Percentiles rank a stretch among this genome's conserved stretches.
Evolutionary conservation across 2,113 vertebrate species (phyloP).

Genomic region (Gymnorhina tibicen): DNA sequence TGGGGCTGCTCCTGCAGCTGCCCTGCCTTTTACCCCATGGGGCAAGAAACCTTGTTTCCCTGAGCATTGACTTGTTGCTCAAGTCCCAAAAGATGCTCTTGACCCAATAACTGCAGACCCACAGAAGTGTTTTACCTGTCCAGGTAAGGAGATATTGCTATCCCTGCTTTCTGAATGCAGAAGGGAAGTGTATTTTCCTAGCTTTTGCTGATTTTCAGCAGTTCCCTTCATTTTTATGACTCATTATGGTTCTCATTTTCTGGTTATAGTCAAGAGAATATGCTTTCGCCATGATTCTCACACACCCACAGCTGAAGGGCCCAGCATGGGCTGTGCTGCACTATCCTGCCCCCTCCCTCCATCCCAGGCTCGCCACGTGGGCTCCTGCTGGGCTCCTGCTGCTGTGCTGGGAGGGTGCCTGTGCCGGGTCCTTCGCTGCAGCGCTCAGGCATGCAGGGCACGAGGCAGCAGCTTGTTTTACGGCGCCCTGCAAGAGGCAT

Average conservation of each 20-base stretch:
- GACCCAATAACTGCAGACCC: neutral
- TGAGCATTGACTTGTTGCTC: neutral
- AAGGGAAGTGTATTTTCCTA: neutral
- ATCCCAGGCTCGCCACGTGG: rapidly evolving
- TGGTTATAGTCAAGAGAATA: neutral
- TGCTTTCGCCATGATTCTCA: neutral
- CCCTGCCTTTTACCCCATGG: neutral
- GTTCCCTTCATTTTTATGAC: neutral
- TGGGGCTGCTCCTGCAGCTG: neutral
- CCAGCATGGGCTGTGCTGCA: neutral
- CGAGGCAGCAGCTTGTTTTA: neutral
- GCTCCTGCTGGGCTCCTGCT: neutral
- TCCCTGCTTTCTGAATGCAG: neutral
- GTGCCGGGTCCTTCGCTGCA: rapidly evolving
- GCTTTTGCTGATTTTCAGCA: neutral
- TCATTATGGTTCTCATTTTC: neutral
- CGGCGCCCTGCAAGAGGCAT: rapidly evolving
- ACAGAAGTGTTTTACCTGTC: neutral
- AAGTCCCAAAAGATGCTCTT: neutral
- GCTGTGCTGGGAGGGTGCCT: neutral
- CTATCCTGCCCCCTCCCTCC: neutral
- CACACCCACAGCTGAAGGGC: neutral
- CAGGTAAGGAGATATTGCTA: neutral
- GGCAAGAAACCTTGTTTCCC: neutral
- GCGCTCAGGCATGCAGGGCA: rapidly evolving